Evolutionary conservation across 2,113 vertebrate species (phyloP).

Genomic region (Podarcis cretensis): DNA sequence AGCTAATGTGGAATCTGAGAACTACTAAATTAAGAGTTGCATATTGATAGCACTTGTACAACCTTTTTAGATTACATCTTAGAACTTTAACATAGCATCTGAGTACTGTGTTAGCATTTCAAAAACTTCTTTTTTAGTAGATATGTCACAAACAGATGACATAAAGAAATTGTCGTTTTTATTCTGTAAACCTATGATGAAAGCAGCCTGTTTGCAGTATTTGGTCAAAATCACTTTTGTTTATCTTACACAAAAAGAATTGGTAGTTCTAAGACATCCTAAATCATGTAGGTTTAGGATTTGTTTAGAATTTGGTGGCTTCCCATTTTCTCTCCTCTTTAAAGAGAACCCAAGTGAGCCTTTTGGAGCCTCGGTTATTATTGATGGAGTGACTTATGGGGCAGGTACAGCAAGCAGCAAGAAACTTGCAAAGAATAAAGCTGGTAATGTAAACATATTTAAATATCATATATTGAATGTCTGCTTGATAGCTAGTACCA

Average conservation of each 20-base stretch:
- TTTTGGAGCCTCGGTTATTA: constrained; percentile 98
- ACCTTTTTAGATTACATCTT: no score
- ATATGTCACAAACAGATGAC: neutral
- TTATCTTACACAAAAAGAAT: neutral
- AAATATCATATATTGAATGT: neutral
- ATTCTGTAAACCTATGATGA: neutral
- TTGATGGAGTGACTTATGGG: constrained; percentile 98
- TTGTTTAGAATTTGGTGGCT: neutral
- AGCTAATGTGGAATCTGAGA: neutral
- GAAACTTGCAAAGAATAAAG: constrained; percentile 99
- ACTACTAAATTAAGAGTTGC: neutral
- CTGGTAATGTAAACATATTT: constrained; percentile 81
- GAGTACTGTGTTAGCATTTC: no score
- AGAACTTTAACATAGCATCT: no score
- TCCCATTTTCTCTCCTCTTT: constrained; percentile 26
- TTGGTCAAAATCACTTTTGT: neutral
- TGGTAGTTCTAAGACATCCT: neutral
- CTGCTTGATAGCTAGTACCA: neutral
- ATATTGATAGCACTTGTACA: neutral
- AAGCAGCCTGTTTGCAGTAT: neutral
- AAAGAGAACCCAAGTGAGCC: constrained; percentile 99
- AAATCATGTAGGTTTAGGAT: neutral
- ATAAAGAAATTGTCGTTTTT: neutral
- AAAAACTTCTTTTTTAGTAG: neutral
- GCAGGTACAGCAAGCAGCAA: constrained; percentile 99